These are phyloP conservation scores for Epizoanthus stellaris DNA, from an alignment of 92 coral and sea anemone genomes.

Conservation along the genomic window DNA sequence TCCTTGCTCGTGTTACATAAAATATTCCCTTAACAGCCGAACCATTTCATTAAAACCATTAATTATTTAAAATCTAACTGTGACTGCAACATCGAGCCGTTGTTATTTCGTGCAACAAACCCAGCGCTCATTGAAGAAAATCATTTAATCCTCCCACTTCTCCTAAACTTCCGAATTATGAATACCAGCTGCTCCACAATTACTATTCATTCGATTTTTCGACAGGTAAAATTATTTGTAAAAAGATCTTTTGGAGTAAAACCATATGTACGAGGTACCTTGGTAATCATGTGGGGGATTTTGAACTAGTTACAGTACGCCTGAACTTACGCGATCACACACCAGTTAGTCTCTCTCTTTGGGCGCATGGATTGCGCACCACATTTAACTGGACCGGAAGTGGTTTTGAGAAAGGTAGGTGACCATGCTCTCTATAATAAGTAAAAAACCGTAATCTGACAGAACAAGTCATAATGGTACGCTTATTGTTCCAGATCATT, in stretches of 20 bases:
- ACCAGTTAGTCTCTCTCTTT: neutral
- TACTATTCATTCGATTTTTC: neutral
- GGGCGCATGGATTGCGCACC: neutral
- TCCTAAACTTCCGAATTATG: too few species aligned
- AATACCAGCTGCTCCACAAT: neutral
- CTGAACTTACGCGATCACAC: neutral
- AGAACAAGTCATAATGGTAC: too few species aligned
- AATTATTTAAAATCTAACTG: too few species aligned
- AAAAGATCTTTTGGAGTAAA: neutral
- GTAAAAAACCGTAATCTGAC: too few species aligned
- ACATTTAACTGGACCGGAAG: neutral
- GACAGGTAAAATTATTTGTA: neutral
- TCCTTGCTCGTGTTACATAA: too few species aligned
- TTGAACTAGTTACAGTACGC: neutral
- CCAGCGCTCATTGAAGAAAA: too few species aligned
- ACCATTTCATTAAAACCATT: too few species aligned
- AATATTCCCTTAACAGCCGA: too few species aligned
- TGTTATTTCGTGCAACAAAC: too few species aligned
- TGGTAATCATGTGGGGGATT: constrained; percentile 7
- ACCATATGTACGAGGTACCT: neutral
- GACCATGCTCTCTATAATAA: neutral
- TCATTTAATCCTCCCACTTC: too few species aligned
- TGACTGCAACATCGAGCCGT: too few species aligned
- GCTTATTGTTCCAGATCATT: too few species aligned
- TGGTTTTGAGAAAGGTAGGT: neutral